Evolutionary conservation across 2,113 vertebrate genomes (phyloP).

Genomic region (Zeus faber): DNA sequence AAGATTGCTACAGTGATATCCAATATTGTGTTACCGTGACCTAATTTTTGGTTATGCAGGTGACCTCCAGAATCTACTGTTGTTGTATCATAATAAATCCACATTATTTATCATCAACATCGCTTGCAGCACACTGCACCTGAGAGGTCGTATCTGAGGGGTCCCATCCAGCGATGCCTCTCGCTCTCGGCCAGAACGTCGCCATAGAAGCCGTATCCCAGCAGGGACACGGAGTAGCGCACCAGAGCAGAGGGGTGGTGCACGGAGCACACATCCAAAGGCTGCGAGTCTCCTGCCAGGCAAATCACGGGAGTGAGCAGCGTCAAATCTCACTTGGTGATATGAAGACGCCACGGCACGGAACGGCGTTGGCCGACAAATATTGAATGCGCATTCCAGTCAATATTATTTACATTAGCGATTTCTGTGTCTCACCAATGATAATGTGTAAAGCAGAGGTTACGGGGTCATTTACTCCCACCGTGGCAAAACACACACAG

Average conservation of each 20-base stretch:
- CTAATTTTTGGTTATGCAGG: no score
- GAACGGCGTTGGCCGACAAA: neutral
- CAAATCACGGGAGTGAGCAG: neutral
- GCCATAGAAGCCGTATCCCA: slow-evolving; percentile 84
- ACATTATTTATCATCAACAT: no score
- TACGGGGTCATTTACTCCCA: slow-evolving; percentile 76
- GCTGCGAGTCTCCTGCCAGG: slow-evolving; percentile 80
- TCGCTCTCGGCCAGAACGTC: slow-evolving; percentile 80
- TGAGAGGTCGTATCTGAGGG: slow-evolving; percentile 79
- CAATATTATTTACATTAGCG: no score
- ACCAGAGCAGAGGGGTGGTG: slow-evolving; percentile 63
- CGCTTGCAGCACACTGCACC: no score
- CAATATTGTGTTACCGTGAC: no score
- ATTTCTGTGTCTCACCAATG: slow-evolving; percentile 77
- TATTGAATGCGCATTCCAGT: no score
- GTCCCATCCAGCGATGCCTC: slow-evolving; percentile 81
- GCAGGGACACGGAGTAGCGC: slow-evolving; percentile 77
- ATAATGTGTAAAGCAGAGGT: slow-evolving; percentile 80
- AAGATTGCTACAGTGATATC: no score
- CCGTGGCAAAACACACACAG: slow-evolving; percentile 79
- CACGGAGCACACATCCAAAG: slow-evolving; percentile 82
- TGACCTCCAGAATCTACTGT: no score
- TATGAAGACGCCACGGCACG: neutral
- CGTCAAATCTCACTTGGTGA: no score
- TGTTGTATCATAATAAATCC: no score